Base-by-base conservation (phyloP, 2,888 invertebrate genomes). In the Chirona hameri region DNA sequence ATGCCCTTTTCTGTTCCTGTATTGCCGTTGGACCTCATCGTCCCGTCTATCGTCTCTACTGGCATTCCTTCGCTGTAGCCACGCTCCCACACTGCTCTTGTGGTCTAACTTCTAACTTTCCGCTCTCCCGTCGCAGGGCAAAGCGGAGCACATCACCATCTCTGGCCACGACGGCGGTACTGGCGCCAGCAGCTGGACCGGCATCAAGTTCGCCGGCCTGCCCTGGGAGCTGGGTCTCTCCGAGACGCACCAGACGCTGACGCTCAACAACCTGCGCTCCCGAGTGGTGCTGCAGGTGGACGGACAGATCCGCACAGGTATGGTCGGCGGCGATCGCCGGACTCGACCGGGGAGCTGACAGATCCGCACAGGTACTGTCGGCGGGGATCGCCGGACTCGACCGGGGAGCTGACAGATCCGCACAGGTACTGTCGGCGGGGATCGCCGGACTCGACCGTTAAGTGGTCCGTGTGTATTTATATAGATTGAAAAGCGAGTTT, bases 151-250 rank as follows among this genome's bases (percentile, higher is more conserved):
- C 89, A 96, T 99, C 86, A 97, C 97, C 48, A 98, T 99, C 85
- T 98, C 98, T 0, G 99, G 99, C 0, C 99, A 99, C 89, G 99
- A 99, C 90, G 99, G 99, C 84, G 99, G 99, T 82, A 99, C 99
- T 27, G 99, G 99, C 57, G 99, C 99, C 80, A 96, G 96, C 87
- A 97, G 97, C 83, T 99, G 99, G 99, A 99, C 99, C 0, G 99
- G 99, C 86, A 99, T 99, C 87, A 99, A 99, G 90, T 92, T 94
- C 85, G 99, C 99, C 76, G 99, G 99, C 24, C 90, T 99, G 84
- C 99, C 99, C 0, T 99, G 99, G 99, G 99, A 99, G 89, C 90
- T 99, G 87, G 99, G 99, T 82, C 92, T 99, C 79, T 96, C 99
- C 7, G 99, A 99, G 90, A 99, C 99, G 5, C 99, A 99, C 89